phyloP scores from a whole-genome alignment of 2,888 invertebrate genomes.

The Andricus quercusramuli region DNA sequence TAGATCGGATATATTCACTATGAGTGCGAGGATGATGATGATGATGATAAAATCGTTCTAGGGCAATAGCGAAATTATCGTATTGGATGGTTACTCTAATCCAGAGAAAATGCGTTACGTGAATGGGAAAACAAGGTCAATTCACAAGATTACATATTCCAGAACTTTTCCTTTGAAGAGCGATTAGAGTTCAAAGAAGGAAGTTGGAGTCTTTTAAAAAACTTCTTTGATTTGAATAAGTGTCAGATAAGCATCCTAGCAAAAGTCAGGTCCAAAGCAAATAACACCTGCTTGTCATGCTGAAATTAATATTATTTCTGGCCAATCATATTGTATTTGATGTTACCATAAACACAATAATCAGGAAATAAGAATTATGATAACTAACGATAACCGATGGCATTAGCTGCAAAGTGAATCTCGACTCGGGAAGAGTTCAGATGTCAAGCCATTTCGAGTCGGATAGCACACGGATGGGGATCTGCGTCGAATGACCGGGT shows the following conservation, averaged over 20 bases:
- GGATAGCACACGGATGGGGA: no score
- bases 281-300: not conserved
- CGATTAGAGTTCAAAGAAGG: not conserved
- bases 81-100: not conserved
- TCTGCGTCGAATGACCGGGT: no score
- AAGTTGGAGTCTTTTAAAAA: not conserved
- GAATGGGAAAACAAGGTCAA: slow-evolving; percentile 7
- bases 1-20: not conserved
- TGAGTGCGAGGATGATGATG: not conserved
- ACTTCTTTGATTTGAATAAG: not conserved
- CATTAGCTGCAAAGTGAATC: no score
- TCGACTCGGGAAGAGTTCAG: no score
- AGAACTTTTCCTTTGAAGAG: not conserved
- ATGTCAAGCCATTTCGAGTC: no score
- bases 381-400: no score
- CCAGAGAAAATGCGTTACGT: not conserved
- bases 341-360: no score
- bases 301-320: no score
- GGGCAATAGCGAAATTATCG: not conserved
- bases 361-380: no score
- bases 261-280: not conserved
- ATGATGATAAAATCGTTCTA: not conserved
- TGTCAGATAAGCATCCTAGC: not conserved
- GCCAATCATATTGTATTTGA: no score
- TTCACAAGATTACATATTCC: not conserved